Base-by-base conservation (phyloP, 1,140 invertebrate genomes). In the Tetragnatha versicolor region DNA sequence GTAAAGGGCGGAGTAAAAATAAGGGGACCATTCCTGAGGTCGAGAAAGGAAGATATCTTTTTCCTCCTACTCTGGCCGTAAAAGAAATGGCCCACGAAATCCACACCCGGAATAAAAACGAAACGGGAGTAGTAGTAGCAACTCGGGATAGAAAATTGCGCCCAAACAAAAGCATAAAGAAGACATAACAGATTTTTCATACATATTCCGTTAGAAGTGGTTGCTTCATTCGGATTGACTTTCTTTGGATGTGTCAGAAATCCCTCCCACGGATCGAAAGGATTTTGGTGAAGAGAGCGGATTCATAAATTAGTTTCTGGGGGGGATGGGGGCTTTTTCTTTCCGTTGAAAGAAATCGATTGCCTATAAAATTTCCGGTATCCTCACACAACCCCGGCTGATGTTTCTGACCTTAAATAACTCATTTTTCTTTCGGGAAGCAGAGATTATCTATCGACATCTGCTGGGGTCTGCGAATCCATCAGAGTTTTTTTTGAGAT, bases 61-160 rank as follows among this genome's bases (percentile, higher is more conserved):
- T 10, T 22, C 49, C 20, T 7, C 33, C 14, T 42, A 42, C 61
- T 14, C 22, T 22, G 20, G 25, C 65, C 29, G 65, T 68, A 68
- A 68, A 68, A 68, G 42, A 68, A 68, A 68, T 68, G 47, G 45
- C 45, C 29, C 25, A 45, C 14, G 22, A 68, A 68, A 68, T 68
- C 65, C 65, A 25, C 45, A 63, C 65, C 29, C 9, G 25, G 25
- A 51, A 68, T 68, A 68, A 51, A 51, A 51, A 68, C 33, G 29
- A 25, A 31, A 47, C 29, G 29, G 47, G 10, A 10, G 10, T 27
- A 20, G 12, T 55, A n/a, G 10, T 20, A 68, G 37, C 20, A 49
- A 22, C 12, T 20, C 3, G 25, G 35, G 51, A 42, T 27, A 65
- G n/a, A 65, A 65, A 49, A 68, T 14, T 49, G n/a, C 17, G 33